A percentile compares a stretch with the other conserved stretches of the same genome.
Evolutionary conservation across 2,113 vertebrate genomes (phyloP).

Genomic region (Ctenomys sociabilis): DNA sequence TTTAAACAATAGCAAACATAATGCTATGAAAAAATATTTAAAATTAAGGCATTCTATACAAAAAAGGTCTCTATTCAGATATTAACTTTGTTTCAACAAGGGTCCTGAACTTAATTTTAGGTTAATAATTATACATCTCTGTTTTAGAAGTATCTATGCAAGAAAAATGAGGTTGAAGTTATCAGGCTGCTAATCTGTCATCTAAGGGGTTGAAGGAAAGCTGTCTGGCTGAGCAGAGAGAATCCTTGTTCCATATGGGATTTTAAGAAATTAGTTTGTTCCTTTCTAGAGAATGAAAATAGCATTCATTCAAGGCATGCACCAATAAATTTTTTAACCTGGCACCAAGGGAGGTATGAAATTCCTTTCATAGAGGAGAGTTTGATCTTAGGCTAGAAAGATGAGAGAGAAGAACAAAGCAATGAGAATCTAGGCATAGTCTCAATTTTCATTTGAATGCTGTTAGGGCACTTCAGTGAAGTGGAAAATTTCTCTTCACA

Average conservation of each 20-base stretch:
- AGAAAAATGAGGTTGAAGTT: background rate
- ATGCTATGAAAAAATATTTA: background rate
- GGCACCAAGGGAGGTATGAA: constrained; percentile 23
- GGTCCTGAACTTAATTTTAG: background rate
- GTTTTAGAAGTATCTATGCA: background rate
- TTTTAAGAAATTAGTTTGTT: background rate
- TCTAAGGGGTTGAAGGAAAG: background rate
- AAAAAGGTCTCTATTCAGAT: background rate
- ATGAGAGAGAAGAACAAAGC: constrained; percentile 54
- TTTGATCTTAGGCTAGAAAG: constrained; percentile 64
- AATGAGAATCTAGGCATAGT: background rate
- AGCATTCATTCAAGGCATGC: background rate
- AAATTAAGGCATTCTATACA: background rate
- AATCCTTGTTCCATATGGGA: background rate
- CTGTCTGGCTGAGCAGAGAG: background rate
- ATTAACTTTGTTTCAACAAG: background rate
- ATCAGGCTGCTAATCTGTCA: background rate
- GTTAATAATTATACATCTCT: background rate
- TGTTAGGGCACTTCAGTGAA: background rate
- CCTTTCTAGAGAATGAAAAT: background rate
- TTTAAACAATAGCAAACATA: background rate
- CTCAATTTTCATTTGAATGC: constrained; percentile 25
- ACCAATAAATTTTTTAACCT: constrained; percentile 45
- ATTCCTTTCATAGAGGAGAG: constrained; percentile 50
- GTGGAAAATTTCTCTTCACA: constrained; percentile 15